A percentile compares a stretch with the other conserved stretches of the same genome.
Conservation (phyloP, 2,888 invertebrate species). For the Cosmia pyralina region DNA sequence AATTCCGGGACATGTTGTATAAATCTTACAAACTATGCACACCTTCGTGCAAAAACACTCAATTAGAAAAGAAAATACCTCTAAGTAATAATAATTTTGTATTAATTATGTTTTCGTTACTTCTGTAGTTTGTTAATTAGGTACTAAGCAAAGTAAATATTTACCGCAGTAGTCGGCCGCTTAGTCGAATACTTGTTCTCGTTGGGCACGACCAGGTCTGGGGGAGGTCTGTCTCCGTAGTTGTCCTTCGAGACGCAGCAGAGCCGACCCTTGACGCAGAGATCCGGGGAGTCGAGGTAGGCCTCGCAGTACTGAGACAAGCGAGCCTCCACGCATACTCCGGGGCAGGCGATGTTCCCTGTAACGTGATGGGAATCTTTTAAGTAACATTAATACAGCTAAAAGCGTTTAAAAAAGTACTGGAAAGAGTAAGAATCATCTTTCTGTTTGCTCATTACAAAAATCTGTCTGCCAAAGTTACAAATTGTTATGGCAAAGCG, state of each 20-base stretch:
- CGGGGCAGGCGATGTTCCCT: conserved; percentile 92
- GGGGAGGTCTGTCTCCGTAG: conserved; percentile 92
- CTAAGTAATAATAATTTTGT: too few species aligned
- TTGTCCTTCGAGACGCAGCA: conserved; percentile 95
- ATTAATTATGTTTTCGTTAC: background rate
- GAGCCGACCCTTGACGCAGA: conserved; percentile 93
- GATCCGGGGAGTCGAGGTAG: conserved; percentile 92
- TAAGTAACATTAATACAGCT: background rate
- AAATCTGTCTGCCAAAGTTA: too few species aligned
- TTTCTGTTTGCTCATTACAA: too few species aligned
- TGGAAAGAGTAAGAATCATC: too few species aligned
- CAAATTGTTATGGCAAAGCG: too few species aligned
- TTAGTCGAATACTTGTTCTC: conserved; percentile 85
- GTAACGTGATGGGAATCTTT: conserved; percentile 56
- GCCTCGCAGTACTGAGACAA: conserved; percentile 97
- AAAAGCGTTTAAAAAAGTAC: too few species aligned
- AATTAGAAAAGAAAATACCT: background rate
- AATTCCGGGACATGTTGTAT: too few species aligned
- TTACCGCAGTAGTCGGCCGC: conserved; percentile 82
- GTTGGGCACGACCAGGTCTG: conserved; percentile 93
- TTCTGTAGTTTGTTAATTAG: background rate
- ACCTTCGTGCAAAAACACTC: background rate
- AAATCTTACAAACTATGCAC: background rate
- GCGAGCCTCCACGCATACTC: conserved; percentile 95
- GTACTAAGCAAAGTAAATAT: conserved; percentile 37